phyloP scores from a whole-genome alignment of 2,113 vertebrate genomes.

The Lamprotornis superbus region DNA sequence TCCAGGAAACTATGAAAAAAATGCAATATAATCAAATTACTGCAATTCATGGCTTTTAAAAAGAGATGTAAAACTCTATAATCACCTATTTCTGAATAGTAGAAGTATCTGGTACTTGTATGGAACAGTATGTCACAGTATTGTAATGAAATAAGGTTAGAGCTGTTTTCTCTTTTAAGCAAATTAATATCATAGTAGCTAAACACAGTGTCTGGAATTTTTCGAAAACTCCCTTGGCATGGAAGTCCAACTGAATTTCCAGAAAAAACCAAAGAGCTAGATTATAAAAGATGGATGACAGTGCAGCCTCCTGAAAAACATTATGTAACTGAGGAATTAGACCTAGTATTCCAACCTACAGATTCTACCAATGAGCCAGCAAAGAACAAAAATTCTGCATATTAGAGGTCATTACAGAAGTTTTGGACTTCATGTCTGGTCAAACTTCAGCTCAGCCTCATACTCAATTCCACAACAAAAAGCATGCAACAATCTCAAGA shows the following conservation, averaged over 20 bases:
- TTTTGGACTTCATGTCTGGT: background rate
- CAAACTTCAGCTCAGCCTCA: background rate
- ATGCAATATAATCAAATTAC: background rate
- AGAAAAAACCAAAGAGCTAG: background rate
- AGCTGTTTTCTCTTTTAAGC: background rate
- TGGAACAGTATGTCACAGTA: background rate
- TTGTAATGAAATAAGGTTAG: background rate
- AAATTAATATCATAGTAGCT: background rate
- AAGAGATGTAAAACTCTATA: background rate
- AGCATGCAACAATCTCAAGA: background rate
- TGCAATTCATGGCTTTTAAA: background rate
- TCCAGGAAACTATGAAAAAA: background rate
- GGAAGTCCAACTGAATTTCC: background rate
- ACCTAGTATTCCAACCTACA: background rate
- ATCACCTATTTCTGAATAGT: background rate
- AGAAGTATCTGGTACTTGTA: background rate
- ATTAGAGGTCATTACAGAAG: background rate
- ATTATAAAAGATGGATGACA: background rate
- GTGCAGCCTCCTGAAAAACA: background rate
- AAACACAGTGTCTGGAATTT: fast-evolving
- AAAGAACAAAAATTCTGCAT: background rate
- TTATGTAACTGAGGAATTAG: background rate
- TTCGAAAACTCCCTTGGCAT: background rate
- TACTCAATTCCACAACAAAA: background rate
- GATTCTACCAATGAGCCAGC: background rate